Conservation (phyloP, 2,888 invertebrate species). For the Rhingia campestris region DNA sequence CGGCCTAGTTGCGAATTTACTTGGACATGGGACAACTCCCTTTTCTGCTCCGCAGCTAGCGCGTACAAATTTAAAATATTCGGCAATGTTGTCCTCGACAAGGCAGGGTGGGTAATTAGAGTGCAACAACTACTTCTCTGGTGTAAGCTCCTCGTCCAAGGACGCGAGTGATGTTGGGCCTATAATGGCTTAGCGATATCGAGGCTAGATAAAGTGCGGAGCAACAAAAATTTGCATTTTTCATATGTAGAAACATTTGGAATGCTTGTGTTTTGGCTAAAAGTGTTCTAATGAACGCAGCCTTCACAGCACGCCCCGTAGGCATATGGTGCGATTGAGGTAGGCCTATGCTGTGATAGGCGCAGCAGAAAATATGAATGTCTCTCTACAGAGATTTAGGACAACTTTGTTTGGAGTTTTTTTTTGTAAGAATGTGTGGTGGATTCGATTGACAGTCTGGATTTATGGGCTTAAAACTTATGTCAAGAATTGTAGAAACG, state of each 20-base stretch:
- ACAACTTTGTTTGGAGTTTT: constrained; percentile 8
- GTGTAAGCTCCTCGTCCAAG: constrained; percentile 64
- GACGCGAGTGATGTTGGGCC: constrained; percentile 61
- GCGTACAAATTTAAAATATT: constrained; percentile 63
- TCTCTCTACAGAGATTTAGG: constrained; percentile 26
- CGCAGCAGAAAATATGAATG: constrained; percentile 33
- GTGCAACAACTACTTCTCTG: constrained; percentile 58
- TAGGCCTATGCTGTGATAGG: constrained; percentile 34
- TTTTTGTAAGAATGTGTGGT: not conserved
- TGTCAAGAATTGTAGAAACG: not conserved
- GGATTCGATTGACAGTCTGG: not conserved
- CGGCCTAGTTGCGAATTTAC: constrained; percentile 62
- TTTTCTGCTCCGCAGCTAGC: constrained; percentile 37
- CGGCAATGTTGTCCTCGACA: constrained; percentile 66
- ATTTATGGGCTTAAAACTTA: not conserved
- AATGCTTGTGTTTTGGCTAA: constrained; percentile 55
- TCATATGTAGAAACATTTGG: constrained; percentile 55
- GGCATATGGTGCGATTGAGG: constrained; percentile 35
- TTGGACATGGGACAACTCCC: constrained; percentile 65
- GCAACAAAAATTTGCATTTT: constrained; percentile 69
- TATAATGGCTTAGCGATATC: constrained; percentile 55
- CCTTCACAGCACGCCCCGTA: constrained; percentile 63
- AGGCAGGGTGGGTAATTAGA: constrained; percentile 71
- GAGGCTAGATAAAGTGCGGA: constrained; percentile 65
- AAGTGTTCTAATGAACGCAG: constrained; percentile 64